Base-by-base conservation (phyloP, 2,888 invertebrate species). In the Drosophila fulvimacula region DNA sequence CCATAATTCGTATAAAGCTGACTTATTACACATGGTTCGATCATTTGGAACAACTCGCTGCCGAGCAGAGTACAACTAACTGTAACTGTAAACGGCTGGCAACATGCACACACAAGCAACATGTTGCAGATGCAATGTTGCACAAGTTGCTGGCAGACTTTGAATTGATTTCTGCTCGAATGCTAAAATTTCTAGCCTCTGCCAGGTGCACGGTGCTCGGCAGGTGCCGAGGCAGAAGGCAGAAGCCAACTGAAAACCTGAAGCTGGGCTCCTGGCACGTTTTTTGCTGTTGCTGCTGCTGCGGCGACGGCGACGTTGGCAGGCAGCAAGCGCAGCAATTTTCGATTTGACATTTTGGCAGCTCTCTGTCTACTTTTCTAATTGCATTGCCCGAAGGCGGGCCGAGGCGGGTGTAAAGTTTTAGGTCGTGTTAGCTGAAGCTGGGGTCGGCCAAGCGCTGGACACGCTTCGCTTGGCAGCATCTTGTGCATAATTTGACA, bases 271-370 rank as follows among this genome's bases (percentile, higher is more conserved):
- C 17, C 51, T 64, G 61, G 80, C 76, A 75, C 61, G 55, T 69
- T 39, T 39, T 10, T 10, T 39, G 15, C 2, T 38, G n/a, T 3
- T 41, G 2, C 19, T 57, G 69, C 75, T 57, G 59, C 69, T 21
- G 30, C 60, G 42, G 59, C 69, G 75, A 79, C 75, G 64, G 63
- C 75, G 65, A 38, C 24, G 76, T 62, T 63, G 59, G 19, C 64
- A 68, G 67, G 51, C 68, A 36, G 84, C 82, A 72, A 79, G 67
- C 66, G 79, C 82, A 82, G 88, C 88, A 88, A 83, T 88, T 83
- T 83, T 85, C 80, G 79, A 76, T 89, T 83, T 83, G 83, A 83
- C 83, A 83, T 83, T 83, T 89, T 83, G 90, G 86, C 83, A 83
- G 83, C 63, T 71, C 64, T 70, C 69, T 63, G 64, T 57, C 65